Evolutionary conservation across 2,797 vertebrate species (phyloP), one percentile per base, ranked within the genome.

Genomic region (Sebastes oblongus): DNA sequence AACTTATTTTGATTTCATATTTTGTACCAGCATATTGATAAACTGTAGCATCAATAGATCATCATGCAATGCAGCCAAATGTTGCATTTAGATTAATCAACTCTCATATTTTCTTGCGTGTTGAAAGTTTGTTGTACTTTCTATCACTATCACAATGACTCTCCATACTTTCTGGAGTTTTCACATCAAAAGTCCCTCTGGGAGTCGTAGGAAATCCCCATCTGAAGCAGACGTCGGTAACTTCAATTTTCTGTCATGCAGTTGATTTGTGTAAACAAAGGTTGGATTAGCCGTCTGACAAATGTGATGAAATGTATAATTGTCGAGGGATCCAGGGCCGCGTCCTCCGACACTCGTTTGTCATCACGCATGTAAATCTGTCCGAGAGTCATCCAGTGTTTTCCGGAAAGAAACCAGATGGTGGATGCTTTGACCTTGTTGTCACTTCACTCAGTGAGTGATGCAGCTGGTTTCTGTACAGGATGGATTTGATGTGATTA

Each of bases 381-480:
- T 80, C 75, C 20, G 18, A 80, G 68, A 68, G 54, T 77, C 72
- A 13, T 54, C 42, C 54, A 14, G 4, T 27, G 75, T 42, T 77
- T 81, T 78, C 70, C 72, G 62, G 87, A 87, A 61, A 68, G 85
- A 70, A 83, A 75, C n/a, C 92, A 93, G 93, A 92, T 89, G 91
- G 88, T 71, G 55, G 66, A 55, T 76, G 66, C 36, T 86, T 62
- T 86, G 87, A 89, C 87, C 85, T 68, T 13, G 20, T 75, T 86
- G 84, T 82, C 79, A 42, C 65, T 65, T 46, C 39, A 55, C 75
- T 75, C 13, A 5, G 29, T 39, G 80, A 82, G 65, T 22, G 72
- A 67, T 79, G 24, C 77, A 78, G 86, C 82, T 72, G 83, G 16
- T 75, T 55, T 6, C 1, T 62, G 39, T 58, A 6, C 75, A 32